Evolutionary conservation across 1,140 invertebrate genomes (phyloP), one percentile per base, ranked within the genome.

Genomic region (Drosophila yakuba): DNA sequence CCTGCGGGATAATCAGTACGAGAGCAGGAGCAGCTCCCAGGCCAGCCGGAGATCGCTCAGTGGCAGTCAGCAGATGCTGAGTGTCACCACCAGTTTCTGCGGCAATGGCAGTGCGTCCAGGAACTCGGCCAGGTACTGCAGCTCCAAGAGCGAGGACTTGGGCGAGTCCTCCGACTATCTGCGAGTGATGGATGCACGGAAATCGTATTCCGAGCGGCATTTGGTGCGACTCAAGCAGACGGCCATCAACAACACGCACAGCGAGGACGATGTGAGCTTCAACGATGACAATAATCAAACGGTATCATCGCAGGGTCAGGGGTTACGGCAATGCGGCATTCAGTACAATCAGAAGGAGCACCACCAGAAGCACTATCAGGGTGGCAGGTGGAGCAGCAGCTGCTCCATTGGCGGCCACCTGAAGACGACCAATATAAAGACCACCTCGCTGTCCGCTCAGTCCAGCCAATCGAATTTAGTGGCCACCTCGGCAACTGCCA

Each of bases 401-500:
- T 91, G 83, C 56, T 90, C 90, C 64, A 91, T 91, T 8, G 86
- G 86, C 58, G 38, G 74, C 48, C 86, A 90, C 58, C 69, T 91
- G 55, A 90, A 88, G 76, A 92, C 84, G 81, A 91, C 91, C 91
- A 92, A 92, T 91, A 91, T 91, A 12, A 92, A 91, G 74, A 92
- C 88, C 81, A 92, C 84, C 74, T 92, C 91, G 51, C 66, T 92
- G 84, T 91, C 91, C 55, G 48, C 79, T 90, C 54, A 73, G 72
- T 75, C 86, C 83, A 89, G 86, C 84, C 90, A 90, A 84, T 73
- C 84, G 82, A 91, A 91, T 89, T 90, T 91, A 90, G 62, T 81
- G 61, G 58, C 71, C 57, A 72, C 82, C 60, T 68, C 72, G 56
- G 43, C 64, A 58, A 78, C 62, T 71, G 51, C 78, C 81, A 79